These are phyloP conservation scores for Drosophila lini DNA, from an alignment of 1,140 invertebrate genomes.

Conservation along the genomic window DNA sequence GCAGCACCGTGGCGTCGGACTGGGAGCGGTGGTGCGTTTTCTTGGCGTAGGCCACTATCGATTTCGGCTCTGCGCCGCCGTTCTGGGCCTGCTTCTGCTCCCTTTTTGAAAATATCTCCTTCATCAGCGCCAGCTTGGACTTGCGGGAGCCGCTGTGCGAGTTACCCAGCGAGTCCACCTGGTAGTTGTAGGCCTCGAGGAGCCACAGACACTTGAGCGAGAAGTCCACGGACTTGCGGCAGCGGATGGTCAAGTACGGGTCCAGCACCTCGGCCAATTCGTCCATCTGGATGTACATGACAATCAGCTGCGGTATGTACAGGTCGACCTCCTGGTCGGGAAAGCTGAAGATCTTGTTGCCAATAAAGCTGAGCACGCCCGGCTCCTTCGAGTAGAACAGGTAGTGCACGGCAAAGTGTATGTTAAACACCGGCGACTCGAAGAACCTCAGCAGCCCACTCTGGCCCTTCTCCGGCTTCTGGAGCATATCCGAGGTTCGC, in stretches of 20 bases:
- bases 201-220: slow-evolving; percentile 98
- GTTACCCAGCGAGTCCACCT: slow-evolving; percentile 67
- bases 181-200: slow-evolving; percentile 92
- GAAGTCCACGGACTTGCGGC: slow-evolving; percentile 97
- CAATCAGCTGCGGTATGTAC: slow-evolving; percentile 98
- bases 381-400: slow-evolving; percentile 99
- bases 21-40: slow-evolving; percentile 90
- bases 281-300: slow-evolving; percentile 99
- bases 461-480: slow-evolving; percentile 84
- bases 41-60: slow-evolving; percentile 63
- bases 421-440: slow-evolving; percentile 98
- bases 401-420: slow-evolving; percentile 99
- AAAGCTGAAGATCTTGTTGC: slow-evolving; percentile 98
- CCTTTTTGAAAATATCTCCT: slow-evolving; percentile 80
- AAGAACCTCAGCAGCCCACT: slow-evolving; percentile 93
- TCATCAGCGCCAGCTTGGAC: slow-evolving; percentile 84
- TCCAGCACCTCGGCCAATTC: slow-evolving; percentile 97
- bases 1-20: slow-evolving; percentile 92
- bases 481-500: slow-evolving; percentile 42
- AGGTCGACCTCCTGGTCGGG: slow-evolving; percentile 96
- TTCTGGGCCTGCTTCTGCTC: slow-evolving; percentile 66
- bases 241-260: slow-evolving; percentile 97
- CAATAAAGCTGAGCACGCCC: slow-evolving; percentile 97
- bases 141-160: slow-evolving; percentile 60
- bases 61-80: slow-evolving; percentile 18